phyloP scores from a whole-genome alignment of 2,888 invertebrate genomes.

The Amorpha juglandis region DNA sequence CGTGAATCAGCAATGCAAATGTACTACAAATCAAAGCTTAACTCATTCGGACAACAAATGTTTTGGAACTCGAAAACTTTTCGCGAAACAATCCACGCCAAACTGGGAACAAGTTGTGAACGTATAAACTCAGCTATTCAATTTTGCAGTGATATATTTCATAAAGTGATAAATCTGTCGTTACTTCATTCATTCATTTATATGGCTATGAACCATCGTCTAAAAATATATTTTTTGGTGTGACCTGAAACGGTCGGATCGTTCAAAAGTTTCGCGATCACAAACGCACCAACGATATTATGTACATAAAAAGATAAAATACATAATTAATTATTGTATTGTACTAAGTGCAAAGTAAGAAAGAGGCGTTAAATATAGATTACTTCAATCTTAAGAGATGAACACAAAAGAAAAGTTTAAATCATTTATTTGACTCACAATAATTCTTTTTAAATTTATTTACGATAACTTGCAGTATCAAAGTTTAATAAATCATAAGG shows the following conservation, averaged over 20 bases:
- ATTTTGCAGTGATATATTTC: background rate
- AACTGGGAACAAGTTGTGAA: background rate
- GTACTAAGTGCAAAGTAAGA: no score
- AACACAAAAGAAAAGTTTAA: no score
- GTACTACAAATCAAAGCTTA: constrained; percentile 45
- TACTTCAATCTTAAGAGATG: no score
- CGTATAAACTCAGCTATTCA: background rate
- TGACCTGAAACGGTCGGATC: no score
- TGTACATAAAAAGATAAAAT: no score
- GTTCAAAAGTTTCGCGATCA: no score
- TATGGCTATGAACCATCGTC: no score
- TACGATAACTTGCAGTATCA: background rate
- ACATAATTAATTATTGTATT: no score
- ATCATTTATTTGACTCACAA: no score
- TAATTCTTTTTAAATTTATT: no score
- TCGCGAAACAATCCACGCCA: constrained; percentile 24
- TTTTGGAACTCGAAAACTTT: constrained; percentile 36
- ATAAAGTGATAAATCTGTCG: background rate
- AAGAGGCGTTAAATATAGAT: no score
- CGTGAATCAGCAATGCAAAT: constrained; percentile 62
- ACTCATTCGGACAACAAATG: constrained; percentile 41
- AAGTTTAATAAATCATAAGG: background rate
- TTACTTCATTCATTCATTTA: background rate
- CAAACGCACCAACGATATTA: no score
- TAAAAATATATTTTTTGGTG: background rate